Percentiles rank a stretch among this genome's conserved stretches.
Evolutionary conservation across 2,797 vertebrate genomes (phyloP).

Genomic region (Sebastes variabilis): DNA sequence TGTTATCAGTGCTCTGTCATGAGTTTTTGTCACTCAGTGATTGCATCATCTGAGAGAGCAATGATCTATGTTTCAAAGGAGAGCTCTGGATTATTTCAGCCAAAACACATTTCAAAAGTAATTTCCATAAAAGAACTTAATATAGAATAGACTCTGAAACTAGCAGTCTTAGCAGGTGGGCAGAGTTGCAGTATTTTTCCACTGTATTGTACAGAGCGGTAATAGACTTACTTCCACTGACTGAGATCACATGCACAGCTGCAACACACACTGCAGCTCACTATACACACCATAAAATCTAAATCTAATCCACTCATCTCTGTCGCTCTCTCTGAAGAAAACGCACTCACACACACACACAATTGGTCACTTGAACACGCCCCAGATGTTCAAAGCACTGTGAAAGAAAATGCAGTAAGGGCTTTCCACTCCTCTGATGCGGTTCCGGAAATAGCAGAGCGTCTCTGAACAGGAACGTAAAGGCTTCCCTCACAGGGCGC

Average conservation of each 20-base stretch:
- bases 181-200: not conserved
- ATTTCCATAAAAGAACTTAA: not conserved
- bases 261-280: conserved; percentile 25
- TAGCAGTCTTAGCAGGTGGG: not conserved
- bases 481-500: conserved; percentile 27
- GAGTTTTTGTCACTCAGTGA: not conserved
- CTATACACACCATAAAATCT: conserved; percentile 15
- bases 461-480: conserved; percentile 27
- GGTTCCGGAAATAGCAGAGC: conserved; percentile 44
- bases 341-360: not conserved
- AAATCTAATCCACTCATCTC: conserved; percentile 50
- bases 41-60: conserved; percentile 15
- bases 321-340: not conserved
- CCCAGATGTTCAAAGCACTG: conserved; percentile 62
- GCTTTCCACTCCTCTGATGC: conserved; percentile 46
- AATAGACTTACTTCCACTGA: conserved; percentile 20
- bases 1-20: not conserved
- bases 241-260: conserved; percentile 37
- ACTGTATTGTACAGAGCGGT: not conserved
- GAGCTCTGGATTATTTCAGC: not conserved
- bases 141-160: not conserved
- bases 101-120: not conserved
- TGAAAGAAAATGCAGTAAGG: conserved; percentile 43
- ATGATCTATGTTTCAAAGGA: not conserved
- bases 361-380: conserved; percentile 35